Evolutionary conservation across 2,113 vertebrate species (phyloP), one percentile per base, ranked within the genome.

Genomic region (Indri indri): DNA sequence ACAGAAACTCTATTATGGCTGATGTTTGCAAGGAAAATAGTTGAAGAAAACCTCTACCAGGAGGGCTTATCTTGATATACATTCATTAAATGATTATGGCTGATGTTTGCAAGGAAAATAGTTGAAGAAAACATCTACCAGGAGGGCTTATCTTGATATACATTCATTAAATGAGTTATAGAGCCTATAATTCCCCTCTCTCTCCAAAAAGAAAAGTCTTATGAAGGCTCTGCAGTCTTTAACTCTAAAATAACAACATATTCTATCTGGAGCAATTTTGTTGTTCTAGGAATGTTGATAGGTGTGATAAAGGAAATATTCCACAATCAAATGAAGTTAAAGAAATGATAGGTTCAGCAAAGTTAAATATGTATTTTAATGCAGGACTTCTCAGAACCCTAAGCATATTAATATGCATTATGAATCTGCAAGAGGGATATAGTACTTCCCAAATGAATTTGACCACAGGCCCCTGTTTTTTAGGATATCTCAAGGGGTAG

Each of bases 111-210:
- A 92, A 90, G 71, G 30, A 91, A 76, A 97, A 83, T 47, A 42
- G 65, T 59, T 96, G 63, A 23, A 87, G 52, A 82, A 71, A 45
- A 37, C 18, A 40, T 54, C 37, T 52, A 47, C 54, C 52, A 63
- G 57, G 32, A 61, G 12, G 59, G n/a, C 11, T 88, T 95, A 70
- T 82, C 37, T 92, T 77, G 45, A 30, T 23, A 70, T n/a, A 52
- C 23, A 88, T 57, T 84, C 68, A 76, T 82, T 79, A 92, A 79
- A 79, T 82, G 68, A 97, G 45, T 90, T 91, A 89, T 50, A 92
- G 76, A 47, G 47, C 66, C 73, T 88, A 18, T 91, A 77, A 80
- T 89, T 89, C 61, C 47, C 63, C 27, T 66, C 34, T 81, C 52
- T 90, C 94, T 77, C 32, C 77, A 88, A 92, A 86, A 57, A 45